Evolutionary conservation across 2,113 vertebrate genomes (phyloP), one percentile per base, ranked within the genome.

Genomic region (Corvus hawaiiensis): DNA sequence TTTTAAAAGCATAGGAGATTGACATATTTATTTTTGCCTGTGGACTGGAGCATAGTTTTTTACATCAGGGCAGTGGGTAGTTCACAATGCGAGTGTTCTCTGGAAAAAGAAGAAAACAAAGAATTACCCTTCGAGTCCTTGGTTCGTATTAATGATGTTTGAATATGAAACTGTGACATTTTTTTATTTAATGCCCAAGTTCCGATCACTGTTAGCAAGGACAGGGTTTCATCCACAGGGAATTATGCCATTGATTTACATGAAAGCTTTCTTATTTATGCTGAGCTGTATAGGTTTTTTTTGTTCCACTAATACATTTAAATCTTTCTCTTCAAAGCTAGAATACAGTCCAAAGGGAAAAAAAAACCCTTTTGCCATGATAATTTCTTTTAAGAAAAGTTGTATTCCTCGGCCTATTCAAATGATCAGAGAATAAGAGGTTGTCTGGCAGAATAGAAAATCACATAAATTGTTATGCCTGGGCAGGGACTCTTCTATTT

Each of bases 391-490:
- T 63, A 84, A 67, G 68, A 64, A 83, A 83, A 77, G 41, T 80
- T 86, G 59, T 86, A 55, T 74, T 95, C 55, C 35, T 84, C 18
- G 16, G 66, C 44, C 64, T 68, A 30, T 69, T 95, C 81, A 91
- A 92, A 89, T 94, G 62, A 92, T 91, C 80, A 79, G 76, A 85
- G 86, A 77, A 35, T 48, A 59, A 90, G 44, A 89, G 44, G 58
- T 55, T 84, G 76, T 77, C 48, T 81, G 48, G 23, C 33, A 84
- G 67, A 89, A 95, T 72, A 90, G 77, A 85, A 62, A 84, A 91
- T 81, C 59, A 61, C 46, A 84, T 73, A 84, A 52, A 84, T 43
- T 89, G 8, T 84, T 93, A 63, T 81, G 66, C 17, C 43, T 90
- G 58, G 13, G 7, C 35, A 82, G 62, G 32, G 54, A 87, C 4